Percentiles rank a stretch among this genome's conserved stretches.
Conservation (phyloP, 2,113 vertebrate species). For the Pristiophorus japonicus region DNA sequence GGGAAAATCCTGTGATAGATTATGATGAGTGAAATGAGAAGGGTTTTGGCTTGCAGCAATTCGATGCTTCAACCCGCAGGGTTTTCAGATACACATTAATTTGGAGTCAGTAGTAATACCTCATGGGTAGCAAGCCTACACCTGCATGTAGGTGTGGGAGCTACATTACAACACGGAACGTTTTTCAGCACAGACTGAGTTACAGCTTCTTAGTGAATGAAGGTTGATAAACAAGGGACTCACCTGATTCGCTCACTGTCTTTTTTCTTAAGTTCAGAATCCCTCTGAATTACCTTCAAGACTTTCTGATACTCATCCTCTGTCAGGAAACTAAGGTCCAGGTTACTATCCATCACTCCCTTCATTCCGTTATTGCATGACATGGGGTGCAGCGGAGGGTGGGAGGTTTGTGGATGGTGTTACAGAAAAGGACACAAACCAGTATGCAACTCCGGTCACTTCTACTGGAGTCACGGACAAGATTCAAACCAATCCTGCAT, state of each 20-base stretch:
- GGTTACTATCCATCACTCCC: conserved; percentile 44
- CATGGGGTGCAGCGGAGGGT: background rate
- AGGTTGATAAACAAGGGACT: conserved; percentile 35
- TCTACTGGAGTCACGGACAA: background rate
- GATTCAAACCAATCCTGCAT: background rate
- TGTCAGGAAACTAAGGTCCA: conserved; percentile 59
- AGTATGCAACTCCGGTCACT: background rate
- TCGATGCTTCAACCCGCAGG: background rate
- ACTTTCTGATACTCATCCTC: conserved; percentile 58
- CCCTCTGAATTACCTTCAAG: conserved; percentile 58
- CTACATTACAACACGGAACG: background rate
- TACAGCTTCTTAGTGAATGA: background rate
- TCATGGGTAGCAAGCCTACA: background rate
- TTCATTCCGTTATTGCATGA: conserved; percentile 37
- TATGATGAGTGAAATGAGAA: background rate
- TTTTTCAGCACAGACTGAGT: background rate
- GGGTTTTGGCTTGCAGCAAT: background rate
- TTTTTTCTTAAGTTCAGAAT: conserved; percentile 58
- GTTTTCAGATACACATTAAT: background rate
- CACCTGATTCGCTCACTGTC: conserved; percentile 62
- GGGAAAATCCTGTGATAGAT: background rate
- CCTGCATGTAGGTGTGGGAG: background rate
- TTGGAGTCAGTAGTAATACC: background rate
- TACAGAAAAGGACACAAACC: conserved; percentile 39
- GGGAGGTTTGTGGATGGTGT: background rate